phyloP scores from a whole-genome alignment of 2,888 invertebrate species.

The Tiphia femorata region DNA sequence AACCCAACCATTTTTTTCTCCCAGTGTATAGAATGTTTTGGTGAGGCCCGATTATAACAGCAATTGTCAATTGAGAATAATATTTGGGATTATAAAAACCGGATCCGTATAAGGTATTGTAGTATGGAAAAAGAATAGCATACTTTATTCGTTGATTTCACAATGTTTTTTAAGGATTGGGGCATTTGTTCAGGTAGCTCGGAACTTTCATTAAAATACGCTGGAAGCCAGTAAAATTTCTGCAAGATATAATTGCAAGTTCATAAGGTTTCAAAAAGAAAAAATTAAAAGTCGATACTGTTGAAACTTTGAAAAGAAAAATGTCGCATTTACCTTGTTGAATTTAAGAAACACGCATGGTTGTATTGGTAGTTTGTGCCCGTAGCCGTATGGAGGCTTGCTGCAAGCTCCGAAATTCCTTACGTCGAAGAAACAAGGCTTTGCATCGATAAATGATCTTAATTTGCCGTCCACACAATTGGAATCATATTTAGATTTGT shows the following conservation, averaged over 20 bases:
- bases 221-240: slow-evolving; percentile 60
- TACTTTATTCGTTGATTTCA: slow-evolving; percentile 48
- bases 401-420: slow-evolving; percentile 49
- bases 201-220: slow-evolving; percentile 51
- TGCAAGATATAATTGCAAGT: too few relatives aligned
- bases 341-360: slow-evolving; percentile 58
- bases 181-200: slow-evolving; percentile 56
- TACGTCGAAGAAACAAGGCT: slow-evolving; percentile 54
- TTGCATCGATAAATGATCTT: slow-evolving; percentile 12
- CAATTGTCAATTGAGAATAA: too few relatives aligned
- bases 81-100: too few relatives aligned
- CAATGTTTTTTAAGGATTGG: slow-evolving; percentile 33
- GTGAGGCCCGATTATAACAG: neutral
- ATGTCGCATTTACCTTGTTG: slow-evolving; percentile 48
- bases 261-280: too few relatives aligned
- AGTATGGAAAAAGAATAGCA: neutral
- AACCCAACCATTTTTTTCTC: too few relatives aligned
- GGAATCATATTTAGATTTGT: slow-evolving; percentile 37
- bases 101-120: too few relatives aligned
- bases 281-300: too few relatives aligned
- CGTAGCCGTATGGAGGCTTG: slow-evolving; percentile 56
- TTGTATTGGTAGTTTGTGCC: slow-evolving; percentile 27
- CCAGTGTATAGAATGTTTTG: neutral
- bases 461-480: slow-evolving; percentile 32
- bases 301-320: neutral